phyloP scores from a whole-genome alignment of 2,888 invertebrate genomes.

The Tachystola acroxantha region DNA sequence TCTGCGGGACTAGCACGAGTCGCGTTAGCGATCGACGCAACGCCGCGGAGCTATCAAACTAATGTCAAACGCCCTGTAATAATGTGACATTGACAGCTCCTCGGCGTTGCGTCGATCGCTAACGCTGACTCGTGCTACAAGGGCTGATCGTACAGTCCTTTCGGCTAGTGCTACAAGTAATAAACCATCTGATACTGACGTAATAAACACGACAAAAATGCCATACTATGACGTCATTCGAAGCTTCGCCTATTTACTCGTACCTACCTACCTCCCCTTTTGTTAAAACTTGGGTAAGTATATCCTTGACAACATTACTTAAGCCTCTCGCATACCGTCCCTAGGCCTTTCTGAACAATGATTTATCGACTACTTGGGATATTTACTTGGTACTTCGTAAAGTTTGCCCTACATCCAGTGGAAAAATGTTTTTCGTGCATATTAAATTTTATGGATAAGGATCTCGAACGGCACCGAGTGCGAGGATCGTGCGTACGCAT shows the following conservation, averaged over 20 bases:
- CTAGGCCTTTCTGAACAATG: constrained; percentile 49
- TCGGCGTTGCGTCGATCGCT: too few species aligned
- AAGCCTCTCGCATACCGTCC: constrained; percentile 39
- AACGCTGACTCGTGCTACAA: too few species aligned
- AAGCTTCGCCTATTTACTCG: constrained; percentile 21
- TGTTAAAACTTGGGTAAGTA: constrained; percentile 47
- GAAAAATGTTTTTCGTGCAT: constrained; percentile 29
- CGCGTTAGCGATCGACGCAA: too few species aligned
- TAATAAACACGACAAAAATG: background rate
- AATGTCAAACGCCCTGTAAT: too few species aligned
- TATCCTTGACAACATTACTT: constrained; percentile 53
- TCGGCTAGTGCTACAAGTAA: too few species aligned
- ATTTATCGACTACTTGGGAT: constrained; percentile 55
- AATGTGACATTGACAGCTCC: too few species aligned
- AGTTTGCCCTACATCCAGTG: constrained; percentile 24
- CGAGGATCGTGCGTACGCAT: constrained; percentile 4
- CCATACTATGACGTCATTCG: constrained; percentile 5
- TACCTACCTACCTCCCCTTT: constrained; percentile 24
- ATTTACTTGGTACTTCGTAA: constrained; percentile 43
- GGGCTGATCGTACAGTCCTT: too few species aligned
- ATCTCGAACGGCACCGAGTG: constrained; percentile 5
- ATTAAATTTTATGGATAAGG: constrained; percentile 25
- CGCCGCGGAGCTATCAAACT: too few species aligned
- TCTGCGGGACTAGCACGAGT: too few species aligned
- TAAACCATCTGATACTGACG: too few species aligned